phyloP scores from a whole-genome alignment of 2,113 vertebrate species.

The Scomber colias region DNA sequence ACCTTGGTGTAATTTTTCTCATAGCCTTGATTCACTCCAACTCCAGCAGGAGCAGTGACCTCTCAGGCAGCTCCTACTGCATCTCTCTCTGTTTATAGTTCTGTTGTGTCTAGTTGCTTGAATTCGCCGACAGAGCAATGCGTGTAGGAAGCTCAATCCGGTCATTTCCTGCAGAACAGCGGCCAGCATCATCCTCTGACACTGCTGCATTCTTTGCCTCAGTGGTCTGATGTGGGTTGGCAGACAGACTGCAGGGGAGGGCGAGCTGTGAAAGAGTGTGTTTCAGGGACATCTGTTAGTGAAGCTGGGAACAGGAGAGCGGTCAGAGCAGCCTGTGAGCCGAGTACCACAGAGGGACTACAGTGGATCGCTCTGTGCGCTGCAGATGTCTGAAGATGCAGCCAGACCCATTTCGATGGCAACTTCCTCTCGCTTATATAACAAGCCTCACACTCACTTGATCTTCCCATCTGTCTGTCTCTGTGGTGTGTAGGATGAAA shows the following conservation, averaged over 20 bases:
- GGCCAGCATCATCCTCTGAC: slow-evolving; percentile 57
- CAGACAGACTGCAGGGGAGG: slow-evolving; percentile 67
- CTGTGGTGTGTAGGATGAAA: neutral
- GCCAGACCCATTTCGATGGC: slow-evolving; percentile 34
- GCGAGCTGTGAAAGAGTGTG: slow-evolving; percentile 55
- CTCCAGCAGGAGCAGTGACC: slow-evolving; percentile 26
- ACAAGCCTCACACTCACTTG: slow-evolving; percentile 19
- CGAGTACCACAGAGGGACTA: slow-evolving; percentile 34
- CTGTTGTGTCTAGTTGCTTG: slow-evolving; percentile 66
- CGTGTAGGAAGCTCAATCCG: slow-evolving; percentile 64
- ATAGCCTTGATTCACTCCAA: slow-evolving; percentile 7
- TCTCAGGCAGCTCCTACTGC: slow-evolving; percentile 18
- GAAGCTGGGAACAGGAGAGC: slow-evolving; percentile 55
- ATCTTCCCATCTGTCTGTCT: neutral
- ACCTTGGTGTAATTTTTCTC: slow-evolving; percentile 26
- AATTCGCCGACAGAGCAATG: slow-evolving; percentile 47
- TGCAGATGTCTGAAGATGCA: slow-evolving; percentile 66
- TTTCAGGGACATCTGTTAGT: slow-evolving; percentile 74
- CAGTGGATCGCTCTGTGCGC: slow-evolving; percentile 63
- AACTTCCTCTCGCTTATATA: slow-evolving; percentile 48
- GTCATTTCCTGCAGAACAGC: slow-evolving; percentile 68
- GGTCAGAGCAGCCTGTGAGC: slow-evolving; percentile 44
- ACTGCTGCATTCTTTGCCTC: slow-evolving; percentile 67
- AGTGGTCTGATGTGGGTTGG: slow-evolving; percentile 68
- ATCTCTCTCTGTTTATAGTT: slow-evolving; percentile 45